Conservation (phyloP, 1,140 invertebrate genomes). For the Drosophila murphyi region DNA sequence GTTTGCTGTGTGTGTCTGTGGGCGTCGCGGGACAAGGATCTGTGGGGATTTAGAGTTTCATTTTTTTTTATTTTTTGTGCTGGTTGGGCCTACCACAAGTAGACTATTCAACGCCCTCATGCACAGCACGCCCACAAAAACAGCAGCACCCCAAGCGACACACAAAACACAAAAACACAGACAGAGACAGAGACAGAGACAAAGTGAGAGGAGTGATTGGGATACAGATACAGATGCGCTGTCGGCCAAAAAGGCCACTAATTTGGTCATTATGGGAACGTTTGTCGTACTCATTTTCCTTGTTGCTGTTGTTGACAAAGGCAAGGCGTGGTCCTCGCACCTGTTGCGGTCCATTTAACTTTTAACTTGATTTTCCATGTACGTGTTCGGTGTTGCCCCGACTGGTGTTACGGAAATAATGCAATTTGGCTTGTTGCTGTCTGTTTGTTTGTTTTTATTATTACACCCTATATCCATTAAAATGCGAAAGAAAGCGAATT, state of each 20-base stretch:
- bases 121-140: conserved; percentile 10
- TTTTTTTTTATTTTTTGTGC: not conserved
- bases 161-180: not conserved
- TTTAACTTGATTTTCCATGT: conserved; percentile 57
- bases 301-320: not conserved
- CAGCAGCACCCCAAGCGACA: no score
- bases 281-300: conserved; percentile 18
- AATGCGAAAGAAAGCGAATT: not conserved
- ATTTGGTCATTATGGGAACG: conserved; percentile 66
- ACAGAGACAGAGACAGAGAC: not conserved
- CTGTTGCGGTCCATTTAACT: conserved; percentile 73
- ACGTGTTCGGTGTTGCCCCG: conserved; percentile 16
- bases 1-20: conserved; percentile 13
- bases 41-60: not conserved
- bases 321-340: conserved; percentile 39
- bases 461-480: not conserved
- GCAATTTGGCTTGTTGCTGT: conserved; percentile 20
- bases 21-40: conserved; percentile 3
- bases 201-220: not conserved
- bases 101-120: not conserved
- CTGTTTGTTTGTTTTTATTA: not conserved
- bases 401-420: conserved; percentile 29
- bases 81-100: conserved; percentile 21
- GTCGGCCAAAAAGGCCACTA: conserved; percentile 53
- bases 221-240: conserved; percentile 8